phyloP scores from a whole-genome alignment of 23 tunicate species.

The Styela plicata region DNA sequence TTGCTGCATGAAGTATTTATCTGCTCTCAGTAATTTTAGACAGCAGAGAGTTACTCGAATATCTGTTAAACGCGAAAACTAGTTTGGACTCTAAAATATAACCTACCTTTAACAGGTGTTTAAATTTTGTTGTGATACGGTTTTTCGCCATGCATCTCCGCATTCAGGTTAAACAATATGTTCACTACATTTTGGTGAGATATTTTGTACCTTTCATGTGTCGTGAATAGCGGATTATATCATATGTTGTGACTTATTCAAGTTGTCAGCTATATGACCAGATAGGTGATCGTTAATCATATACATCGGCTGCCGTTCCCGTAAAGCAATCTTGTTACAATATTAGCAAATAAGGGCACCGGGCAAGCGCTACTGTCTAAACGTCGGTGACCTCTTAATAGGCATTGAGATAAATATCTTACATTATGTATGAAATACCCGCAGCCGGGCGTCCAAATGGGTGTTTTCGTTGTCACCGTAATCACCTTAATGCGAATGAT shows the following conservation, averaged over 20 bases:
- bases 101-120: neutral
- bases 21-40: too few relatives aligned
- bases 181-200: neutral
- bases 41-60: too few relatives aligned
- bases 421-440: slow-evolving; percentile 12
- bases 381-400: neutral
- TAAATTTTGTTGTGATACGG: neutral
- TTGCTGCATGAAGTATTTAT: too few relatives aligned
- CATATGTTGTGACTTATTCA: too few relatives aligned
- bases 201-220: too few relatives aligned
- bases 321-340: neutral
- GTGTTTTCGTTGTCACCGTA: slow-evolving; percentile 25
- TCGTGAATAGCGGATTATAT: too few relatives aligned
- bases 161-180: neutral
- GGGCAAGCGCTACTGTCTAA: neutral
- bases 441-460: slow-evolving; percentile 17
- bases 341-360: neutral
- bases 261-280: too few relatives aligned
- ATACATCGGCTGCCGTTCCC: too few relatives aligned
- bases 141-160: neutral
- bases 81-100: neutral
- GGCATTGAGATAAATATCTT: slow-evolving; percentile 7
- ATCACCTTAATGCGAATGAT: slow-evolving; percentile 13
- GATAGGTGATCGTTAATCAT: too few relatives aligned
- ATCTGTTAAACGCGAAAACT: too few relatives aligned